A percentile compares a stretch with the other conserved stretches of the same genome.
phyloP scores from a whole-genome alignment of 2,113 vertebrate genomes.

The Tychaedon coryphoeus region DNA sequence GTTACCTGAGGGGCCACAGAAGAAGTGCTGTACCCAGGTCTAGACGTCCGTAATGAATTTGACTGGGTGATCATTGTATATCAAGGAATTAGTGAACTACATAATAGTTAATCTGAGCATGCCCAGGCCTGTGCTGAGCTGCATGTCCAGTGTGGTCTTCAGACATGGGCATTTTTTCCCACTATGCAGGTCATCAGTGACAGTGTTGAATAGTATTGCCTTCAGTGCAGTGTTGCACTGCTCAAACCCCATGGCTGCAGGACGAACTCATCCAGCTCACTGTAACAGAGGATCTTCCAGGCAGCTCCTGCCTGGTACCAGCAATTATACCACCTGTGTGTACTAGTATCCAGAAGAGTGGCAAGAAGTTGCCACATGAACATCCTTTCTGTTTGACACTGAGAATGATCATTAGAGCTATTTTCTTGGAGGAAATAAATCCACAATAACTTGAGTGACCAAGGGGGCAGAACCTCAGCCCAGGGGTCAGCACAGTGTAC shows the following conservation, averaged over 20 bases:
- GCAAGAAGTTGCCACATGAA: not conserved
- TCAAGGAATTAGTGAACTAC: not conserved
- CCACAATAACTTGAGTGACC: not conserved
- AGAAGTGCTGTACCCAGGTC: not conserved
- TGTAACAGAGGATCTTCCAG: not conserved
- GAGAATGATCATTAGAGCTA: not conserved
- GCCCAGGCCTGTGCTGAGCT: not conserved
- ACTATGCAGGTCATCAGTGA: not conserved
- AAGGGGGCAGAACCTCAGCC: not conserved
- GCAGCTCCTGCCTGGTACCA: not conserved
- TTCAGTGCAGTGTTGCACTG: rapidly evolving
- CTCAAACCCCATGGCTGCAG: not conserved
- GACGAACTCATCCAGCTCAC: not conserved
- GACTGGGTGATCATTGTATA: not conserved
- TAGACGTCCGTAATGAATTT: not conserved
- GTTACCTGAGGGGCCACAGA: not conserved
- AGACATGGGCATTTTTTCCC: not conserved
- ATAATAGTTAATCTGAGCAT: not conserved
- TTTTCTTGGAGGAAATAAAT: not conserved
- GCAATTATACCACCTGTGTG: not conserved
- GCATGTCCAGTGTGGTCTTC: not conserved
- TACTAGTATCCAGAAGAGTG: not conserved
- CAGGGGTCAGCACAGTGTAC: not conserved
- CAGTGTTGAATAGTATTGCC: not conserved
- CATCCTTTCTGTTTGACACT: not conserved